phyloP scores from a whole-genome alignment of 2,797 vertebrate genomes.

The Tragopan temminckii region DNA sequence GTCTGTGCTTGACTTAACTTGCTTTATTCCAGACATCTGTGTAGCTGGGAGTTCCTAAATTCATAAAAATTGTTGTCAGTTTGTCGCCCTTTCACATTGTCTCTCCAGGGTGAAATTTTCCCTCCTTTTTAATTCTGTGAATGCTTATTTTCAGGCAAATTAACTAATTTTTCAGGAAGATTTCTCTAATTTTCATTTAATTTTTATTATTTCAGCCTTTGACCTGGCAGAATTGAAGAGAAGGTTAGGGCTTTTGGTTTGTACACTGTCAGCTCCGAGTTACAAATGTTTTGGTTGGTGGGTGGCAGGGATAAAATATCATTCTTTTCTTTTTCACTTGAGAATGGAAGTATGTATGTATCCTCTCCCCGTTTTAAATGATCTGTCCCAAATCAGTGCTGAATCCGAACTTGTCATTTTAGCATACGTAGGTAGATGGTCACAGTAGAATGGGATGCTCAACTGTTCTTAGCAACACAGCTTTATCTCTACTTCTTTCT shows the following conservation, averaged over 20 bases:
- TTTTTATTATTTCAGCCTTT: background rate
- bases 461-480: background rate
- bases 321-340: accelerated
- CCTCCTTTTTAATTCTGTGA: background rate
- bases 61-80: background rate
- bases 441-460: background rate
- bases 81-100: background rate
- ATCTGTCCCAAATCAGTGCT: background rate
- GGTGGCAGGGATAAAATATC: background rate
- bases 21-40: background rate
- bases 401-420: background rate
- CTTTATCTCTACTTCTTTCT: background rate
- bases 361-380: background rate
- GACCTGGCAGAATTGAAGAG: background rate
- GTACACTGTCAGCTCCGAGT: background rate
- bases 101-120: background rate
- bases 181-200: background rate
- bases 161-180: background rate
- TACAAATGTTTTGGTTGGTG: background rate
- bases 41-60: background rate
- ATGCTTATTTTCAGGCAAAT: background rate
- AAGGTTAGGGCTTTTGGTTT: background rate
- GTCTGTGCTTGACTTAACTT: background rate
- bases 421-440: background rate
- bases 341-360: background rate